phyloP scores from a whole-genome alignment of 2,888 invertebrate genomes.

The Chorisops tibialis region DNA sequence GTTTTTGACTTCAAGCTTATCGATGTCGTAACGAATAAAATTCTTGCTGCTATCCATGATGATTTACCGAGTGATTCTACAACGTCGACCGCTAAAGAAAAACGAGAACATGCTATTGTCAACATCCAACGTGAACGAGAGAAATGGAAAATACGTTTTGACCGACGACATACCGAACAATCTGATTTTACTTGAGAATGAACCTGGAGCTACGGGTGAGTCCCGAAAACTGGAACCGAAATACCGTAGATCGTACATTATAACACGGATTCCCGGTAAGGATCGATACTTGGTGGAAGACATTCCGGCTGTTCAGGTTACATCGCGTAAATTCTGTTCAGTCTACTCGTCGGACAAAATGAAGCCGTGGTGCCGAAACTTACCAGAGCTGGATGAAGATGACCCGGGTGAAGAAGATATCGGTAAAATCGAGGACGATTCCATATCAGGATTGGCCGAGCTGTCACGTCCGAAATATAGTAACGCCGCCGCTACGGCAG shows the following conservation, averaged over 20 bases:
- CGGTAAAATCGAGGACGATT: slow-evolving; percentile 17
- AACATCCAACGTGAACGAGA: neutral
- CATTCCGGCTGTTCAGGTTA: slow-evolving; percentile 33
- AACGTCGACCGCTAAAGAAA: neutral
- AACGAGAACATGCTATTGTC: neutral
- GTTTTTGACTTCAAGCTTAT: slow-evolving; percentile 30
- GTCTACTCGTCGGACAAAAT: slow-evolving; percentile 34
- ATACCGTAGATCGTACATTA: slow-evolving; percentile 36
- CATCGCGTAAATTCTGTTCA: slow-evolving; percentile 33
- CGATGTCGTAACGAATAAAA: slow-evolving; percentile 27
- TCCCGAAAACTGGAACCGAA: slow-evolving; percentile 35
- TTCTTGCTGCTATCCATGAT: slow-evolving; percentile 19
- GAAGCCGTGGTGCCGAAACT: slow-evolving; percentile 33
- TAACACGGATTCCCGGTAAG: slow-evolving; percentile 31
- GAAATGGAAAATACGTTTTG: slow-evolving; percentile 10
- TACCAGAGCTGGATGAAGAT: slow-evolving; percentile 7
- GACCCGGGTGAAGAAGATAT: neutral
- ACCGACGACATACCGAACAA: neutral
- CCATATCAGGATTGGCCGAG: slow-evolving; percentile 13
- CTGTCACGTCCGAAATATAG: no score
- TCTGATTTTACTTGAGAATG: neutral
- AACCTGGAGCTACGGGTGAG: slow-evolving; percentile 2
- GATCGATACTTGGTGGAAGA: slow-evolving; percentile 37
- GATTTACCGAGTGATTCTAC: neutral
- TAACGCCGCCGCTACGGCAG: no score